These are phyloP conservation scores for Hofmannophila pseudospretella DNA, from an alignment of 2,888 invertebrate genomes.

Conservation along the genomic window DNA sequence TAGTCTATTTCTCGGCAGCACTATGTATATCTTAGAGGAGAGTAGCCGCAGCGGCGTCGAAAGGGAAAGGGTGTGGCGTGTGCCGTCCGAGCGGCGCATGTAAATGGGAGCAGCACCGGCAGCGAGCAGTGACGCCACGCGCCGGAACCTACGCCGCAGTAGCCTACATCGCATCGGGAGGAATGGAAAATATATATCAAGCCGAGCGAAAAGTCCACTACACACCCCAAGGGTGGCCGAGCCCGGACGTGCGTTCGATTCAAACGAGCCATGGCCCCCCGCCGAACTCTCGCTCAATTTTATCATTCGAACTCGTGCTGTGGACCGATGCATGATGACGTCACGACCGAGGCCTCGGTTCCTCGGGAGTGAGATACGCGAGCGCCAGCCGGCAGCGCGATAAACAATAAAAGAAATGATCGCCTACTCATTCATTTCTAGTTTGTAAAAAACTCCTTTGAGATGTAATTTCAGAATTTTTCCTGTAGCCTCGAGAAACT, in stretches of 20 bases:
- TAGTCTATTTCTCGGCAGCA: too few species aligned
- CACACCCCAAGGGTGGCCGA: conserved; percentile 60
- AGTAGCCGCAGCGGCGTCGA: conserved; percentile 19
- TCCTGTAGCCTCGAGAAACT: conserved; percentile 52
- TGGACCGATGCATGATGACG: conserved; percentile 24
- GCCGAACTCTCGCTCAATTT: conserved; percentile 33
- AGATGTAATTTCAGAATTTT: conserved; percentile 68
- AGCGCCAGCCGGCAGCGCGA: too few species aligned
- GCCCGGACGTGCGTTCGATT: conserved; percentile 75
- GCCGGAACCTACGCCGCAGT: conserved; percentile 60
- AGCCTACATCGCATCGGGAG: conserved; percentile 67
- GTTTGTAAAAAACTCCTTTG: conserved; percentile 31
- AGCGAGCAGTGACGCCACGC: conserved; percentile 20
- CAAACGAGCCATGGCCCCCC: conserved; percentile 66
- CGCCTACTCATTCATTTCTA: conserved; percentile 3
- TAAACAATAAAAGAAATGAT: not conserved
- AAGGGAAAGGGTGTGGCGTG: conserved; percentile 25
- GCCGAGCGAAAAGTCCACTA: conserved; percentile 76
- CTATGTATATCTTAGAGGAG: too few species aligned
- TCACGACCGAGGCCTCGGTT: conserved; percentile 5
- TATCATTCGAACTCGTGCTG: conserved; percentile 28
- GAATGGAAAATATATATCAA: conserved; percentile 75
- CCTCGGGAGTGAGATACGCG: too few species aligned
- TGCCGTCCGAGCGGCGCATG: conserved; percentile 50
- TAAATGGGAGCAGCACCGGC: conserved; percentile 50